Evolutionary conservation across 2,888 invertebrate genomes (phyloP), one percentile per base, ranked within the genome.

Genomic region (Tiliacea aurago): DNA sequence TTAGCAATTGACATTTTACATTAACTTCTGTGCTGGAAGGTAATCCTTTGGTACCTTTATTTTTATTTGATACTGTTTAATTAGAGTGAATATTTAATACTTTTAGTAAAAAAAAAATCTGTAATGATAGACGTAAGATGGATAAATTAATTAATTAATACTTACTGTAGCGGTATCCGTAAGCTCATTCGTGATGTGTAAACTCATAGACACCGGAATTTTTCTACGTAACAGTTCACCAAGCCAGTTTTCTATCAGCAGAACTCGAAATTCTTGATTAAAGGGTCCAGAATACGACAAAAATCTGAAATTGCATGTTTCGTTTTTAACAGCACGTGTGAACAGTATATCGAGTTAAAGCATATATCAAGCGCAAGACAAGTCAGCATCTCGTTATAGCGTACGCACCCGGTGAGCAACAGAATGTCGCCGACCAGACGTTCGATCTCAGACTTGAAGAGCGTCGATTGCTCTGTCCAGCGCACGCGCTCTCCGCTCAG

Each of bases 221-320:
- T 97, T 97, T 70, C 97, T 96, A 56, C 93, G 94, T 3, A 97
- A 90, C 81, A 99, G 95, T 86, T 97, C 97, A 61, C 97, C 96
- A 23, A 97, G 94, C 98, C 98, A 99, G 65, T 94, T 96, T 72
- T 93, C 96, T 85, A 97, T 97, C 86, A 99, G 94, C 7, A 97
- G 90, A 15, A 89, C 92, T 56, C 99, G 96, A 93, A 98, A 99
- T 91, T 98, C 98, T 95, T 99, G 99, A 95, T 99, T 99, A 90
- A 99, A 99, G 0, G 99, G 99, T 1, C 99, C 99, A 18, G 98
- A 97, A 89, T 99, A 99, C 0, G 98, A 98, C 56, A 99, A 94
- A 93, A 99, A 99, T 73, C 97, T 96, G 87, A 58, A 91, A 85
- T 13, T 18, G 10, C 9, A 23, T 62, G 2, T 23, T 23, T 62